Evolutionary conservation across 2,797 vertebrate species (phyloP).

Genomic region (Tapirus indicus): DNA sequence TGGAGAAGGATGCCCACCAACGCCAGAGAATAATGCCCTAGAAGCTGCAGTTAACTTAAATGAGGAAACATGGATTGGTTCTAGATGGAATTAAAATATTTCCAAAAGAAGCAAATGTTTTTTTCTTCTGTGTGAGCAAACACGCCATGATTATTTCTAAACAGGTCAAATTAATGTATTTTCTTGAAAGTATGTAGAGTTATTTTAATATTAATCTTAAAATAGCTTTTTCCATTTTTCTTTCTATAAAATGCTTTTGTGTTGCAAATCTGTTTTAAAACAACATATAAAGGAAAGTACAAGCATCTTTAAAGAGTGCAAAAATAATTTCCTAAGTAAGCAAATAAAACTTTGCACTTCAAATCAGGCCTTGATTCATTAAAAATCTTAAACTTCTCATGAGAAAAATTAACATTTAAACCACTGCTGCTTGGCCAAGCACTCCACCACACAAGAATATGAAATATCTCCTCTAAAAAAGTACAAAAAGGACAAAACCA

Average conservation of each 20-base stretch:
- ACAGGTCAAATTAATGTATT: conserved; percentile 37
- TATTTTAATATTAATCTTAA: conserved; percentile 81
- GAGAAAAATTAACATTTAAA: conserved; percentile 95
- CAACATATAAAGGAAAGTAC: conserved; percentile 88
- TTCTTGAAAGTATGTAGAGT: conserved; percentile 56
- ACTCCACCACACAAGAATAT: conserved; percentile 93
- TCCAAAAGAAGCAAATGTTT: conserved; percentile 42
- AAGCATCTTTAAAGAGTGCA: conserved; percentile 89
- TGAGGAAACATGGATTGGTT: conserved; percentile 40
- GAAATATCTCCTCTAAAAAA: conserved; percentile 95
- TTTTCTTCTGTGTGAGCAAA: conserved; percentile 42
- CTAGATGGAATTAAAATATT: conserved; percentile 55
- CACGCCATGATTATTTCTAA: conserved; percentile 59
- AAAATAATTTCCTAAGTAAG: conserved; percentile 92
- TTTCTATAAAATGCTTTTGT: conserved; percentile 84
- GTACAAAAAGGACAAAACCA: conserved; percentile 96
- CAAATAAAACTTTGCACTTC: conserved; percentile 93
- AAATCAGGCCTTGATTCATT: conserved; percentile 92
- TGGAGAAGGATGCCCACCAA: neutral
- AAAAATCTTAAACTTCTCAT: conserved; percentile 92
- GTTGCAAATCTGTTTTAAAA: conserved; percentile 86
- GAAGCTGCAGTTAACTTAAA: neutral
- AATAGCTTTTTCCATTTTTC: conserved; percentile 79
- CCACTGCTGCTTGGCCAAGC: conserved; percentile 91
- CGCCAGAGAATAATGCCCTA: neutral